A percentile compares a stretch with the other conserved stretches of the same genome.
These are phyloP conservation scores for Bembecia ichneumoniformis DNA, from an alignment of 2,888 invertebrate species.

Conservation along the genomic window DNA sequence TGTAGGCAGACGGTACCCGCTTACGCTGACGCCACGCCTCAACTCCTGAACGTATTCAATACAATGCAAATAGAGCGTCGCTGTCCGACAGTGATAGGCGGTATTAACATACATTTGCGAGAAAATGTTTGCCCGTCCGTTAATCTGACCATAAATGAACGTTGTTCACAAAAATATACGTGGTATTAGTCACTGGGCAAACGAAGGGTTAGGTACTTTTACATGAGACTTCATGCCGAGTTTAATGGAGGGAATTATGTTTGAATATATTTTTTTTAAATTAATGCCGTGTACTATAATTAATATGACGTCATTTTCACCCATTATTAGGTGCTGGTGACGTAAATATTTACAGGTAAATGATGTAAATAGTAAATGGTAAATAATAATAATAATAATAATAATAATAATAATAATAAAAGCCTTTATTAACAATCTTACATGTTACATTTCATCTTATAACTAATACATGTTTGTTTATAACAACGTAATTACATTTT, in stretches of 20 bases:
- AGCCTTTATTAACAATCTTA: no score
- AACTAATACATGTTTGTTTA: no score
- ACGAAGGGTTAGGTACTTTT: background rate
- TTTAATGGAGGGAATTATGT: background rate
- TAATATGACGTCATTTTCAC: no score
- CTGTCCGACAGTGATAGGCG: conserved; percentile 50
- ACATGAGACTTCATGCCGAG: background rate
- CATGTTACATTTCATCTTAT: no score
- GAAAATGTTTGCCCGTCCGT: conserved; percentile 24
- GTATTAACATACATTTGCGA: conserved; percentile 48
- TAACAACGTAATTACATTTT: no score
- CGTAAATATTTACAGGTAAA: no score
- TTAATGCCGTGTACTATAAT: background rate
- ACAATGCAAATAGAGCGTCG: conserved; percentile 47
- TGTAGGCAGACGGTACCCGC: background rate
- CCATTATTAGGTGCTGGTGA: no score
- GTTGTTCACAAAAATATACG: conserved; percentile 11
- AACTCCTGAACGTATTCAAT: conserved; percentile 32
- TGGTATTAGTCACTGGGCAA: background rate
- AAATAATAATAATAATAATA: no score
- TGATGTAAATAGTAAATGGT: no score
- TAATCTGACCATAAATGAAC: conserved; percentile 29
- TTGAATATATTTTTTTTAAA: background rate
- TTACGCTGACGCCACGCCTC: conserved; percentile 7
- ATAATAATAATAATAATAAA: no score